Conservation (phyloP, 2,797 vertebrate species). For the Percopsis omiscomaycus region DNA sequence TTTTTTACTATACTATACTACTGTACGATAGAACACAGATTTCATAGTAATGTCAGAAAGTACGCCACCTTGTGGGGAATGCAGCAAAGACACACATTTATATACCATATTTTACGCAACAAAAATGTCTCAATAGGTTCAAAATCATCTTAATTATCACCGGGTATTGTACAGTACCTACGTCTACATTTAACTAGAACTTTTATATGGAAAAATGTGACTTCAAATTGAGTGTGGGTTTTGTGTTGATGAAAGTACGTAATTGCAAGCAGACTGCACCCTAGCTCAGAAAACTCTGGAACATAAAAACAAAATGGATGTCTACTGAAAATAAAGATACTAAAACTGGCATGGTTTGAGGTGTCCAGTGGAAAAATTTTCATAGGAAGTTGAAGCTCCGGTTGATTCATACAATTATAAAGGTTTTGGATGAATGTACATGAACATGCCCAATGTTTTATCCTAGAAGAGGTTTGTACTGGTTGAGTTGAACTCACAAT, state of each 20-base stretch:
- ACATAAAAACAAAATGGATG: constrained; percentile 33
- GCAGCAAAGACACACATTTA: constrained; percentile 15
- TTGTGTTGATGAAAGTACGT: constrained; percentile 45
- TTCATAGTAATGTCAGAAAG: constrained; percentile 4
- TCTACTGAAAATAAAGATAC: constrained; percentile 5
- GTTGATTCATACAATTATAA: constrained; percentile 6
- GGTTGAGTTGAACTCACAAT: background rate
- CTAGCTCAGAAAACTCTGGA: constrained; percentile 29
- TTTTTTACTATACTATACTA: constrained; percentile 11
- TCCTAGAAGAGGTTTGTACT: background rate
- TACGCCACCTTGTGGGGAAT: constrained; percentile 63
- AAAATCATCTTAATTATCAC: too few species aligned
- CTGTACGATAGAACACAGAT: constrained; percentile 21
- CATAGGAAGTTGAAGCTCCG: constrained; percentile 27
- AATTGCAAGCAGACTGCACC: constrained; percentile 52
- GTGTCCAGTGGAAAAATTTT: constrained; percentile 35
- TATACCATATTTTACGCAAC: constrained; percentile 10
- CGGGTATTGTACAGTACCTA: background rate
- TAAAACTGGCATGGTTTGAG: constrained; percentile 9
- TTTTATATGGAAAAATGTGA: constrained; percentile 50
- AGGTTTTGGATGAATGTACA: constrained; percentile 42
- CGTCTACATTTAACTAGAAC: constrained; percentile 22
- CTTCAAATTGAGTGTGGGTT: constrained; percentile 42
- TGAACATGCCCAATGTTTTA: constrained; percentile 46
- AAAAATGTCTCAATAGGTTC: background rate